Conservation (phyloP, 2,797 vertebrate species). For the Luscinia megarhynchos region DNA sequence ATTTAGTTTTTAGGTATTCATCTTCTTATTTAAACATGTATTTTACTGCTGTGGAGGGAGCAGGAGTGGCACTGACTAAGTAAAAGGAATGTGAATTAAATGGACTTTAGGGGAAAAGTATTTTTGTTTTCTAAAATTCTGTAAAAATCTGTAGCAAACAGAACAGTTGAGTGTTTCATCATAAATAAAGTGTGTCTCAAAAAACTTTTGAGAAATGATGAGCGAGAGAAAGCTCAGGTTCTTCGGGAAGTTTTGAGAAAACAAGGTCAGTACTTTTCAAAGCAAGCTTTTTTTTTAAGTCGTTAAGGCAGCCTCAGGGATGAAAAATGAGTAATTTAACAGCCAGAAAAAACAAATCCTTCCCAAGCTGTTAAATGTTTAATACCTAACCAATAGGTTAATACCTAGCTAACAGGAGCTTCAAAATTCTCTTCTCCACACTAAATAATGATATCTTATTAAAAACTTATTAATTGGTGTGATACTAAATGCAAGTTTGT, state of each 20-base stretch:
- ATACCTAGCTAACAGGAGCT: not conserved
- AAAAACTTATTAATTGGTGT: not conserved
- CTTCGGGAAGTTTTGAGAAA: not conserved
- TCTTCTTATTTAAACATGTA: not conserved
- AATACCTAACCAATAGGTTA: not conserved
- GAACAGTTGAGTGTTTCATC: not conserved
- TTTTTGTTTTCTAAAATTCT: conserved; percentile 12
- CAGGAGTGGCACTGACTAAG: not conserved
- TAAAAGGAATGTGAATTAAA: not conserved
- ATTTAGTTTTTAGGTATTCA: not conserved
- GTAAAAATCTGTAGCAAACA: not conserved
- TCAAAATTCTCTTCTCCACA: not conserved
- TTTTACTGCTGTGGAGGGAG: not conserved
- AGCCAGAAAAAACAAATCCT: not conserved
- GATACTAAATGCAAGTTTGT: not conserved
- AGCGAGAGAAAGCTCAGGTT: not conserved
- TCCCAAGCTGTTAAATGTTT: not conserved
- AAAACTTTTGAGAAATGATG: not conserved
- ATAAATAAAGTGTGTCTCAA: not conserved
- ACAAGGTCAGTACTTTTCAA: conserved; percentile 3
- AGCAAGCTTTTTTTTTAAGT: not conserved
- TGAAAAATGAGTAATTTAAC: not conserved
- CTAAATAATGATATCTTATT: not conserved
- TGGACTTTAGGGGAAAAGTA: not conserved
- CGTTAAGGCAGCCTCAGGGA: not conserved